Percentiles rank a stretch among this genome's conserved stretches.
Evolutionary conservation across 2,888 invertebrate species (phyloP).

Genomic region (Zootermopsis nevadensis): DNA sequence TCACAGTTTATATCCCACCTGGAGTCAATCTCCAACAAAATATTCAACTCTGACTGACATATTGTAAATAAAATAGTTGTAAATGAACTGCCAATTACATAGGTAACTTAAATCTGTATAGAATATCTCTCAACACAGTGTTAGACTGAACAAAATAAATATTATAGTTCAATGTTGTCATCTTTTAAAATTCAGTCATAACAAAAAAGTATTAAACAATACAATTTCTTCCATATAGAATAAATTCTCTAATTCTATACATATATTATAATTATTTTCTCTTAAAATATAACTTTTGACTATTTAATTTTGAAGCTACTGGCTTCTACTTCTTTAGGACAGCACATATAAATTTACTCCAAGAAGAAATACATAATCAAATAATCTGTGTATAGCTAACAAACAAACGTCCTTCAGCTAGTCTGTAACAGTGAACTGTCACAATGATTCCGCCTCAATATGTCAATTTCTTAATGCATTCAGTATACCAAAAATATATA

Average conservation of each 20-base stretch:
- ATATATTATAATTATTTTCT: neutral
- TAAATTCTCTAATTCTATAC: neutral
- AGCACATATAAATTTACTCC: neutral
- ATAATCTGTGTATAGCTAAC: conserved; percentile 25
- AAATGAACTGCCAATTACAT: neutral
- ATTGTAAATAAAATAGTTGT: neutral
- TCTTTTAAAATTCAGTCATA: neutral
- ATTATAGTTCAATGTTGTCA: neutral
- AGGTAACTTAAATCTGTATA: neutral
- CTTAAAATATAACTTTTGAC: neutral
- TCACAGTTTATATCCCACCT: conserved; percentile 1
- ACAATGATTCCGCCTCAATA: conserved; percentile 30
- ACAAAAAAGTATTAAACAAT: neutral
- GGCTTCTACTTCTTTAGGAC: conserved; percentile 8
- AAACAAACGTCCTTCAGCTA: conserved; percentile 28
- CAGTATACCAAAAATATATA: conserved; percentile 1
- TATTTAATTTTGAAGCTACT: neutral
- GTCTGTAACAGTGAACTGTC: neutral
- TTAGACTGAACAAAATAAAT: neutral
- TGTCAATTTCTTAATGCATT: conserved; percentile 25
- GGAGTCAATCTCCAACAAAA: neutral
- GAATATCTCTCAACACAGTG: neutral
- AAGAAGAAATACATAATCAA: conserved; percentile 29
- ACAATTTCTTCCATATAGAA: neutral
- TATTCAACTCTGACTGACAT: conserved; percentile 1